phyloP scores from a whole-genome alignment of 2,113 vertebrate species.

The Bagarius yarrelli region DNA sequence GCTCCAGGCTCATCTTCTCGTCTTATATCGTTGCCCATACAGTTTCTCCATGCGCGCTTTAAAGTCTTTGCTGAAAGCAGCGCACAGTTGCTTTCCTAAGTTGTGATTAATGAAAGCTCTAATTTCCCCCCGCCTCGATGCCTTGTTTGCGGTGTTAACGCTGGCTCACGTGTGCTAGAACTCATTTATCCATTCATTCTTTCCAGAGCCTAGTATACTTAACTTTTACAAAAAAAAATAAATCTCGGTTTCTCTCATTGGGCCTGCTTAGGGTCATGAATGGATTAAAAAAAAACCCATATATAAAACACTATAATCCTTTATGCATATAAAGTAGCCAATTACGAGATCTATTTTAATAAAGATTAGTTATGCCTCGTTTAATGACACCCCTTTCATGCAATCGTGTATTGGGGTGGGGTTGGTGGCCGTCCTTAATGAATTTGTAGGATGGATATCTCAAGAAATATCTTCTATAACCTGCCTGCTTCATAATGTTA shows the following conservation, averaged over 20 bases:
- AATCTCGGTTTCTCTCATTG: background rate
- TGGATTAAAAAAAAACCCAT: background rate
- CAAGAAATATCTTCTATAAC: background rate
- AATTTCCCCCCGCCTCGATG: constrained; percentile 15
- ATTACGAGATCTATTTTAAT: background rate
- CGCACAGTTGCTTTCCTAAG: constrained; percentile 13
- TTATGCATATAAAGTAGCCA: background rate
- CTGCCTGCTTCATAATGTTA: background rate
- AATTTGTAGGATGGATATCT: background rate
- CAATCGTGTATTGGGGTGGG: background rate
- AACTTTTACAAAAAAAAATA: constrained; percentile 3
- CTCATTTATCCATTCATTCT: constrained; percentile 8
- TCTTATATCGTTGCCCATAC: background rate
- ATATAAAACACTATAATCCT: background rate
- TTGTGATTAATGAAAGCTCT: constrained; percentile 37
- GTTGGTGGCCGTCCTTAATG: background rate
- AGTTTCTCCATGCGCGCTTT: background rate
- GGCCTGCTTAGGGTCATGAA: background rate
- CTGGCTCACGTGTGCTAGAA: background rate
- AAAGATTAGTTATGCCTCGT: constrained; percentile 3
- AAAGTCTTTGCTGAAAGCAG: constrained; percentile 21
- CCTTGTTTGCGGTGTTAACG: constrained; percentile 6
- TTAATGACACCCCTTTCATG: background rate
- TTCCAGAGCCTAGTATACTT: background rate
- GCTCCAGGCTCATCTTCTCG: background rate